Base-by-base conservation (phyloP, 1,140 invertebrate genomes). In the Stegodyphus dumicola region DNA sequence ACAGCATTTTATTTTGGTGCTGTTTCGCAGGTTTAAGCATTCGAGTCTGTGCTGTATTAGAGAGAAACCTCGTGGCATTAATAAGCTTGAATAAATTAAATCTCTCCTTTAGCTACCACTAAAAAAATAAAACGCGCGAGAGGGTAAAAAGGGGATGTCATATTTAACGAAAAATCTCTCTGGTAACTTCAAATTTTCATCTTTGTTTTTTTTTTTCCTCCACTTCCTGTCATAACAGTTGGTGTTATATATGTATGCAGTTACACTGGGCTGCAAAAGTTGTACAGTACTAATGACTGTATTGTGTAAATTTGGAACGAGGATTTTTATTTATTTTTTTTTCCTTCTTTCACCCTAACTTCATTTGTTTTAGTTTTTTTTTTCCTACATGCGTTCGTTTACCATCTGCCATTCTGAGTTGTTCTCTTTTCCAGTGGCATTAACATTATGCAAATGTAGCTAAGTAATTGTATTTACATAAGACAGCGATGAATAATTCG, bases 401-500 rank as follows among this genome's bases (percentile, higher is more conserved):
- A 33, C 56, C 70, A 83, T 67, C 80, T 83, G 80, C 71, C 71
- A 83, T 83, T 83, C 65, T 66, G 70, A 83, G 80, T 83, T 54
- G 67, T 80, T 83, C 64, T 83, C 67, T 69, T 56, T 78, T 78
- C 49, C 18, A 33, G 51, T 18, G 65, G 56, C 80, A 65, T 83
- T 75, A 71, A 75, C 80, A 83, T 83, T 83, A 83, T 83, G 80
- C 80, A 83, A 83, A 83, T 83, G 70, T 48, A 75, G 51, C 70
- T 66, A 75, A 83, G 80, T 83, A 83, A 83, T 83, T 83, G 70
- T 83, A 83, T 83, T 83, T 83, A 83, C 80, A 83, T 83, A 83
- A 83, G 80, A 67, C 80, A 65, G 53, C 71, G 70, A 83, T 83
- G 80, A 83, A 83, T 83, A 83, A 83, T 83, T 83, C 80, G n/a